phyloP scores from a whole-genome alignment of 2,888 invertebrate genomes.

The Cataglyphis albicans region DNA sequence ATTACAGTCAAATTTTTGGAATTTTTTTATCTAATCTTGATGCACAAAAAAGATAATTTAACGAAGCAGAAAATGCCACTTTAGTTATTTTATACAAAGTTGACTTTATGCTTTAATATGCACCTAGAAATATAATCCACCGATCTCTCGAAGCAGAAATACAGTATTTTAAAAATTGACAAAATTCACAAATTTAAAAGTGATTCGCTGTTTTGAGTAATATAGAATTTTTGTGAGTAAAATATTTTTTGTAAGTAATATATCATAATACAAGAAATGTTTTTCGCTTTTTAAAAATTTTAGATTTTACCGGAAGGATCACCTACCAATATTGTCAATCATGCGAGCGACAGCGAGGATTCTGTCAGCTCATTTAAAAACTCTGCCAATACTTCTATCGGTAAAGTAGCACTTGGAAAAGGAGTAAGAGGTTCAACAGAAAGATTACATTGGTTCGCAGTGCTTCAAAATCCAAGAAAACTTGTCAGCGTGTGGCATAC shows the following conservation, averaged over 20 bases:
- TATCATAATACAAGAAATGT: neutral
- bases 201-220: neutral
- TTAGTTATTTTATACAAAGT: neutral
- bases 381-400: constrained; percentile 79
- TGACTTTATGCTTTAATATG: neutral
- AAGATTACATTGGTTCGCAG: constrained; percentile 84
- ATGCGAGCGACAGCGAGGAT: constrained; percentile 83
- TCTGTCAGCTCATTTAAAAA: constrained; percentile 78
- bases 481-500: constrained; percentile 85
- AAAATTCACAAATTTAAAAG: neutral
- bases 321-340: constrained; percentile 64
- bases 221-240: neutral
- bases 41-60: neutral
- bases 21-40: neutral
- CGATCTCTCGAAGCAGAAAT: neutral
- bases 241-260: neutral
- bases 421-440: constrained; percentile 84
- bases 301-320: constrained; percentile 62
- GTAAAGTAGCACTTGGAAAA: constrained; percentile 84
- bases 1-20: neutral
- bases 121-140: neutral
- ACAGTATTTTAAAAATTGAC: neutral
- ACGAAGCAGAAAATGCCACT: neutral
- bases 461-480: constrained; percentile 84
- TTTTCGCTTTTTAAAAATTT: neutral